Conservation (phyloP, 2,797 vertebrate genomes). For the Mycteria americana region DNA sequence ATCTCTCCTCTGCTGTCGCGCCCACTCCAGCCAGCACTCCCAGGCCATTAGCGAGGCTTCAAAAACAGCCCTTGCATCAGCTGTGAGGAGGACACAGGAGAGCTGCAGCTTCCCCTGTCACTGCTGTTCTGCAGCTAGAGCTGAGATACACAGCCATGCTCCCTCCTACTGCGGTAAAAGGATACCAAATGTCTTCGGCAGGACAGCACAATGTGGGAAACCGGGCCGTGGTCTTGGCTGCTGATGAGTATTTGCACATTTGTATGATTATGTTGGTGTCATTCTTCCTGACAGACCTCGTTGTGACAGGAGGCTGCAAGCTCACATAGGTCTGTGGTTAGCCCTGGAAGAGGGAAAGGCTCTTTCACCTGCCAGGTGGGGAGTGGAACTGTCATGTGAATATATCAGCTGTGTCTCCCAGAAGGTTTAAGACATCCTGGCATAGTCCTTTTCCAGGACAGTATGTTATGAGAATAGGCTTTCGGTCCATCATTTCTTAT, state of each 20-base stretch:
- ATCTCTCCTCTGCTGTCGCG: not conserved
- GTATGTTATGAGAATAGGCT: not conserved
- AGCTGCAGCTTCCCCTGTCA: not conserved
- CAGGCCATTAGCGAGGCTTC: not conserved
- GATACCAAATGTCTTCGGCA: not conserved
- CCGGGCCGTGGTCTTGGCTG: not conserved
- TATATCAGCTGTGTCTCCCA: not conserved
- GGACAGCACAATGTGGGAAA: not conserved
- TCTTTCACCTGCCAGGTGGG: not conserved
- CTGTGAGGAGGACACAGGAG: not conserved
- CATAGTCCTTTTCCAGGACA: not conserved
- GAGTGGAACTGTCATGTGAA: not conserved
- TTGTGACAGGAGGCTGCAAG: not conserved
- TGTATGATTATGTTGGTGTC: not conserved
- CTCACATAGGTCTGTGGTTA: rapidly evolving
- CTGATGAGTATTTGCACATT: not conserved
- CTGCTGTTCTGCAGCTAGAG: not conserved
- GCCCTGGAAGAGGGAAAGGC: not conserved
- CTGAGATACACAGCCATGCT: not conserved
- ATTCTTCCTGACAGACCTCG: not conserved
- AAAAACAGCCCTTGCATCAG: not conserved
- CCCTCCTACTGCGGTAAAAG: not conserved
- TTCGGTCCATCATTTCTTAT: not conserved
- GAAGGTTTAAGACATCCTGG: not conserved
- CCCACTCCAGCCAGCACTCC: not conserved